Percentiles rank a stretch among this genome's conserved stretches.
Evolutionary conservation across 2,888 invertebrate species (phyloP).

Genomic region (Cataglyphis albicans): DNA sequence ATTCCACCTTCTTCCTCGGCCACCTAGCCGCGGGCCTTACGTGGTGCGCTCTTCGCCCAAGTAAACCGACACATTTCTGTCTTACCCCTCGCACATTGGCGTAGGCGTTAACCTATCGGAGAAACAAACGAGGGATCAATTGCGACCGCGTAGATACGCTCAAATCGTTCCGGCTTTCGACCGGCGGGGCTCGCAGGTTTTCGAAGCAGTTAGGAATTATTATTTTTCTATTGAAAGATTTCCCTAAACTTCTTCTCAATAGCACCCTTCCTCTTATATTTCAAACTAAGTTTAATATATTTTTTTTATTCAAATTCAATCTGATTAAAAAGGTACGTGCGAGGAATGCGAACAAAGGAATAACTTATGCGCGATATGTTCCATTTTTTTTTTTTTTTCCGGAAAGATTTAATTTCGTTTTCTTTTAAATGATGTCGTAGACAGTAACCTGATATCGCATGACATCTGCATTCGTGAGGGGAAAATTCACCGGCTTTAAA

Average conservation of each 20-base stretch:
- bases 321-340: neutral
- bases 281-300: neutral
- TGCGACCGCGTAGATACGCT: constrained; percentile 22
- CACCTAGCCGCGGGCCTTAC: constrained; percentile 61
- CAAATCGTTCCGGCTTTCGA: constrained; percentile 20
- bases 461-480: neutral
- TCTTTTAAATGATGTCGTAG: neutral
- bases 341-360: neutral
- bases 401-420: neutral
- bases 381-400: neutral
- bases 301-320: neutral
- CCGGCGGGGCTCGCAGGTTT: neutral
- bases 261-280: neutral
- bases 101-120: constrained; percentile 49
- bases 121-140: constrained; percentile 52
- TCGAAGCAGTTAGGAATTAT: too few relatives aligned
- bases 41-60: constrained; percentile 59
- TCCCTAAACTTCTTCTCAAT: neutral
- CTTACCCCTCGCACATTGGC: constrained; percentile 53
- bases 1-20: constrained; percentile 47
- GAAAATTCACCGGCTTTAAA: constrained; percentile 33
- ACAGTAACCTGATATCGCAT: constrained; percentile 39
- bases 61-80: constrained; percentile 55
- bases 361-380: neutral
- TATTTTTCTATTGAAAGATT: neutral